Evolutionary conservation across 2,797 vertebrate species (phyloP).

Genomic region (Chloroceryle amazona): DNA sequence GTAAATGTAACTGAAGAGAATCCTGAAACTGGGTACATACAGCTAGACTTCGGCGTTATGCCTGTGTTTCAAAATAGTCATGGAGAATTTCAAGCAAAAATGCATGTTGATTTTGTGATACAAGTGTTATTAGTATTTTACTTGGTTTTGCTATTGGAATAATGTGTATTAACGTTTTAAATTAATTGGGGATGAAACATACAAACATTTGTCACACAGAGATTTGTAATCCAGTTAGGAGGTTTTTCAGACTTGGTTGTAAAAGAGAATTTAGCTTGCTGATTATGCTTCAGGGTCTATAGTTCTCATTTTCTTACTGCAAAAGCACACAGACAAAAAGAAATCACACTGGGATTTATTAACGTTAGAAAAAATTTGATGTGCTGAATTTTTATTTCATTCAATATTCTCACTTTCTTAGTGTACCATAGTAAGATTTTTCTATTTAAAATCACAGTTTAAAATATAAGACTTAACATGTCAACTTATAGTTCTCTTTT

Average conservation of each 20-base stretch:
- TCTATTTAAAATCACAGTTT: not conserved
- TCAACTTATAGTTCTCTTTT: not conserved
- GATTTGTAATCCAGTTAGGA: not conserved
- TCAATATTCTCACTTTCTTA: not conserved
- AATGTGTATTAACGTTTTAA: not conserved
- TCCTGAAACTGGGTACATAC: not conserved
- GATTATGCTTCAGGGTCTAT: not conserved
- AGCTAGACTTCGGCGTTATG: not conserved
- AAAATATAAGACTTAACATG: not conserved
- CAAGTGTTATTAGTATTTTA: not conserved
- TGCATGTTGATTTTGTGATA: not conserved
- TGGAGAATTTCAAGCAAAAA: not conserved
- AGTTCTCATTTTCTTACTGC: not conserved
- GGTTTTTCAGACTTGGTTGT: not conserved
- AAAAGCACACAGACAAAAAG: not conserved
- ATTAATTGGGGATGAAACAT: not conserved
- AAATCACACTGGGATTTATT: not conserved
- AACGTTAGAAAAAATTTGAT: not conserved
- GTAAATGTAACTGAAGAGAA: not conserved
- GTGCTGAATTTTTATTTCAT: not conserved
- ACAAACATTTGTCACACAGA: not conserved
- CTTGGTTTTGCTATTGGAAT: not conserved
- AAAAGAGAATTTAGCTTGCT: not conserved
- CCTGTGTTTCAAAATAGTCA: not conserved
- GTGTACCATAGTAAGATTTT: not conserved